phyloP scores from a whole-genome alignment of 2,113 vertebrate species.

The Amazona guildingii region DNA sequence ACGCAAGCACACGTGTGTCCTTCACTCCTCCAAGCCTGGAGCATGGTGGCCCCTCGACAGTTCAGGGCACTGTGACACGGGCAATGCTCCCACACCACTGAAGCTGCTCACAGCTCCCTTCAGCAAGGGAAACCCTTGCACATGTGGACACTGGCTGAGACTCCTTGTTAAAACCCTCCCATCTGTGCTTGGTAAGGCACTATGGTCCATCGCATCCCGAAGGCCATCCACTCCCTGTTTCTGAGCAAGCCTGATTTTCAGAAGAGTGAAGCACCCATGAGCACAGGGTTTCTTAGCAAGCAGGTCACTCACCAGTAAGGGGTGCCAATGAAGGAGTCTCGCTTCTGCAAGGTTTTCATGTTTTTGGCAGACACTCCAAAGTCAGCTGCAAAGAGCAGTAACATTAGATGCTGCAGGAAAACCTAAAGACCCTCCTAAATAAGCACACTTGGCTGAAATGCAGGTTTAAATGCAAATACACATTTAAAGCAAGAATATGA shows the following conservation, averaged over 20 bases:
- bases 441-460: not conserved
- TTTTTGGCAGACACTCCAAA: constrained; percentile 98
- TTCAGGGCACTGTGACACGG: not conserved
- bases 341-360: constrained; percentile 90
- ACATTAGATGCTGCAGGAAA: not conserved
- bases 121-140: not conserved
- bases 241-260: not conserved
- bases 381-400: constrained; percentile 82
- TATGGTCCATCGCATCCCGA: not conserved
- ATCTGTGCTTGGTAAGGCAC: not conserved
- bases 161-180: not conserved
- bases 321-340: constrained; percentile 95
- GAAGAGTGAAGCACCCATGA: not conserved
- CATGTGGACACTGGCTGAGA: fast-evolving
- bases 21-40: not conserved
- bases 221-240: not conserved
- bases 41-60: fast-evolving
- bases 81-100: fast-evolving
- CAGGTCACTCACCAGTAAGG: constrained; percentile 90
- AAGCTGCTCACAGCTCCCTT: not conserved
- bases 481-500: not conserved
- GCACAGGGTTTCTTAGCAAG: not conserved
- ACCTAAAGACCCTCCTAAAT: not conserved
- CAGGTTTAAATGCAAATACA: not conserved
- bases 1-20: not conserved